phyloP scores from a whole-genome alignment of 2,797 vertebrate species.

The Echiichthys vipera region DNA sequence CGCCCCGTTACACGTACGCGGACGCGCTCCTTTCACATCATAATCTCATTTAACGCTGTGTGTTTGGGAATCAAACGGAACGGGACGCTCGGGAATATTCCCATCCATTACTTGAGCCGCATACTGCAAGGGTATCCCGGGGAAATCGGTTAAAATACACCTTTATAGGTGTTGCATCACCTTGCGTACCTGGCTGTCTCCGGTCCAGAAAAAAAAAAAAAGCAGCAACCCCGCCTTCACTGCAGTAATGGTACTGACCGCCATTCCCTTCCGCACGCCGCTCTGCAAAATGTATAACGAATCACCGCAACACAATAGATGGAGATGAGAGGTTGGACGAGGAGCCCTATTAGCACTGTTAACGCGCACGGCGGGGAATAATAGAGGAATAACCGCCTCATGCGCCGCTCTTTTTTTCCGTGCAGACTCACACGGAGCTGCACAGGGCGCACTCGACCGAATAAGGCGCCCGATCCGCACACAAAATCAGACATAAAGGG shows the following conservation, averaged over 20 bases:
- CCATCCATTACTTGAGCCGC: rapidly evolving
- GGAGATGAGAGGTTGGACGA: slow-evolving; percentile 44
- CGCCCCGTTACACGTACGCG: slow-evolving; percentile 37
- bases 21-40: slow-evolving; percentile 19
- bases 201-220: slow-evolving; percentile 42
- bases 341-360: slow-evolving; percentile 3
- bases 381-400: slow-evolving; percentile 58
- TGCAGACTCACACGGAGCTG: slow-evolving; percentile 32
- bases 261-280: slow-evolving; percentile 75
- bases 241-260: slow-evolving; percentile 85
- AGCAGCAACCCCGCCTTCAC: slow-evolving; percentile 82
- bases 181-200: slow-evolving; percentile 86
- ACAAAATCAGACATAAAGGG: slow-evolving; percentile 65
- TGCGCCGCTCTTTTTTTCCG: slow-evolving; percentile 54
- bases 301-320: slow-evolving; percentile 72
- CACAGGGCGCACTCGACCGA: slow-evolving; percentile 50
- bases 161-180: slow-evolving; percentile 88
- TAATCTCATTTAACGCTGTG: background rate
- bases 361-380: slow-evolving; percentile 23
- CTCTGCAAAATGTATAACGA: slow-evolving; percentile 65
- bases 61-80: background rate
- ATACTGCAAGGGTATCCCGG: background rate
- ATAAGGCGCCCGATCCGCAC: slow-evolving; percentile 23
- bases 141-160: slow-evolving; percentile 61
- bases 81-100: background rate